A percentile compares a stretch with the other conserved stretches of the same genome.
phyloP scores from a whole-genome alignment of 2,113 vertebrate genomes.

The Tonatia bakeri region DNA sequence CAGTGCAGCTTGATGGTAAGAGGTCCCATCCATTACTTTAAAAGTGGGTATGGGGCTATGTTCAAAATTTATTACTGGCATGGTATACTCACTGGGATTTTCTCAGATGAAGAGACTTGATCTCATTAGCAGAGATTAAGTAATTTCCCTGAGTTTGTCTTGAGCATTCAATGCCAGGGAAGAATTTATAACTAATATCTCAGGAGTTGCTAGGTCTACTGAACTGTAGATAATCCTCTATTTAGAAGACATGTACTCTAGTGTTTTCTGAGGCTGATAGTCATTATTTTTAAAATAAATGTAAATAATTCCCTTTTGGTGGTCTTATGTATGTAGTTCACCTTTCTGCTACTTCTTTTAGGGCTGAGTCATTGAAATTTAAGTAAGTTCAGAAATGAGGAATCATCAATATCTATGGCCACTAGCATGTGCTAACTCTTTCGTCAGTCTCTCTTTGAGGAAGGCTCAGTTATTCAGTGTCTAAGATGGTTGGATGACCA shows the following conservation, averaged over 20 bases:
- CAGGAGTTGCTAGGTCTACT: neutral
- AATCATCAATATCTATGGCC: neutral
- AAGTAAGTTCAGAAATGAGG: neutral
- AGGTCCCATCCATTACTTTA: constrained; percentile 2
- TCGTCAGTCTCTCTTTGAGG: neutral
- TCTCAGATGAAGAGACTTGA: constrained; percentile 32
- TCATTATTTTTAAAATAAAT: constrained; percentile 36
- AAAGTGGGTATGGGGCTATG: constrained; percentile 14
- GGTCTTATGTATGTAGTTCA: neutral
- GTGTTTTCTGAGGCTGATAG: neutral
- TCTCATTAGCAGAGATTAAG: constrained; percentile 60
- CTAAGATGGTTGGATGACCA: neutral
- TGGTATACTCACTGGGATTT: neutral
- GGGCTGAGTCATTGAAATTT: neutral
- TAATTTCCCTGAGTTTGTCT: constrained; percentile 46
- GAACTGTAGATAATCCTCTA: neutral
- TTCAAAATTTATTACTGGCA: constrained; percentile 40
- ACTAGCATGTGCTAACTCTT: neutral
- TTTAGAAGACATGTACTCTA: neutral
- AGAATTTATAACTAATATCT: neutral
- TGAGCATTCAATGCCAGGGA: neutral
- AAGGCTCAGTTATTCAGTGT: neutral
- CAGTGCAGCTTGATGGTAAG: neutral
- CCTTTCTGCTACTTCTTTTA: neutral
- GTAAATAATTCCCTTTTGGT: neutral